Evolutionary conservation across 2,888 invertebrate species (phyloP).

Genomic region (Charanyca ferruginea): DNA sequence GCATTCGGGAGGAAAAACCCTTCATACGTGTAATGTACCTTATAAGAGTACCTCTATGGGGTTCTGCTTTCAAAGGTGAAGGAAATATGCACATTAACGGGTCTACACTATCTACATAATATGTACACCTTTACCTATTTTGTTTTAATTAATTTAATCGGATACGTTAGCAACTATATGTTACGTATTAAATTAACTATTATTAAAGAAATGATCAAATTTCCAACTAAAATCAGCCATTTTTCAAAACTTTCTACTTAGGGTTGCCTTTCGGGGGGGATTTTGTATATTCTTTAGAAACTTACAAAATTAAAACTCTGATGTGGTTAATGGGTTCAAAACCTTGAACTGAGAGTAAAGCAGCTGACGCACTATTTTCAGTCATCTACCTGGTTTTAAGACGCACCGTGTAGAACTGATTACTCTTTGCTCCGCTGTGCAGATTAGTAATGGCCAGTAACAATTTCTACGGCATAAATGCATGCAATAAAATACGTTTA

Average conservation of each 20-base stretch:
- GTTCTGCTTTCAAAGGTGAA: conserved; percentile 38
- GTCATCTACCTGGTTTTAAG: neutral
- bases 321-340: too few species aligned
- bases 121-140: neutral
- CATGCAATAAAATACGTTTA: conserved; percentile 4
- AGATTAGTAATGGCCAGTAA: conserved; percentile 29
- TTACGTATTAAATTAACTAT: neutral
- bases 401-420: conserved; percentile 13
- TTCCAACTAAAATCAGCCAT: too few species aligned
- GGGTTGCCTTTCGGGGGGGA: too few species aligned
- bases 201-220: too few species aligned
- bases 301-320: too few species aligned
- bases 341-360: conserved; percentile 1
- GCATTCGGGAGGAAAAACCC: conserved; percentile 70
- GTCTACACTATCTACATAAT: conserved; percentile 6
- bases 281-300: too few species aligned
- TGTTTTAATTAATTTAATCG: conserved; percentile 1
- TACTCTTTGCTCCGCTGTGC: neutral
- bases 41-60: conserved; percentile 30
- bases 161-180: neutral
- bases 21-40: conserved; percentile 63
- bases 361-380: conserved; percentile 3
- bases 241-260: too few species aligned
- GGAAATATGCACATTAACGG: conserved; percentile 19
- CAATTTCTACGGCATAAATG: conserved; percentile 4